Percentiles rank a stretch among this genome's conserved stretches.
Evolutionary conservation across 2,113 vertebrate genomes (phyloP).

Genomic region (Garra rufa): DNA sequence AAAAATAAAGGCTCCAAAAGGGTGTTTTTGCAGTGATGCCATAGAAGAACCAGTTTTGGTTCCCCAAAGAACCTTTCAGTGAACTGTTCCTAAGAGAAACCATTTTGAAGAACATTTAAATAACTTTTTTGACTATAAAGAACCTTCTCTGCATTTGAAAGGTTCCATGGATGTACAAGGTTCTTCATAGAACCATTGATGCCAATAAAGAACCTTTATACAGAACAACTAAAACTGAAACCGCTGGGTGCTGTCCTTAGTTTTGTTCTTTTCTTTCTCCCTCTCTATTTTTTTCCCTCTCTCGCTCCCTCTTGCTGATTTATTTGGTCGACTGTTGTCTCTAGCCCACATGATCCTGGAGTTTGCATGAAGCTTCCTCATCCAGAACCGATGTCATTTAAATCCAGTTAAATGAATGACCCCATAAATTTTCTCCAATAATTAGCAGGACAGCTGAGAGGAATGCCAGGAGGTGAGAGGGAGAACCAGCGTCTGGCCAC

Average conservation of each 20-base stretch:
- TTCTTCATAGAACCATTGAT: no score
- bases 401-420: constrained; percentile 91
- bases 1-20: no score
- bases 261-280: constrained; percentile 20
- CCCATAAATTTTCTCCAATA: constrained; percentile 91
- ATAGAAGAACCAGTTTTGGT: no score
- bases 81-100: no score
- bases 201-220: no score
- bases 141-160: no score
- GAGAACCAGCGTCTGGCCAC: constrained; percentile 25
- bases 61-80: no score
- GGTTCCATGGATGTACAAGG: no score
- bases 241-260: neutral
- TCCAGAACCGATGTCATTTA: constrained; percentile 89
- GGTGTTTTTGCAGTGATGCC: no score
- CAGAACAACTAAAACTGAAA: neutral
- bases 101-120: no score
- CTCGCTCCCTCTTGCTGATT: constrained; percentile 78
- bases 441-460: constrained; percentile 83
- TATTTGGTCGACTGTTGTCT: constrained; percentile 89
- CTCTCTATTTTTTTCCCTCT: constrained; percentile 29
- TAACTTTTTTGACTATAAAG: no score
- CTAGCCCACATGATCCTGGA: constrained; percentile 83
- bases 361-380: constrained; percentile 83
- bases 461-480: constrained; percentile 66